A percentile compares a stretch with the other conserved stretches of the same genome.
Conservation (phyloP, 2,797 vertebrate genomes). For the Molothrus aeneus region DNA sequence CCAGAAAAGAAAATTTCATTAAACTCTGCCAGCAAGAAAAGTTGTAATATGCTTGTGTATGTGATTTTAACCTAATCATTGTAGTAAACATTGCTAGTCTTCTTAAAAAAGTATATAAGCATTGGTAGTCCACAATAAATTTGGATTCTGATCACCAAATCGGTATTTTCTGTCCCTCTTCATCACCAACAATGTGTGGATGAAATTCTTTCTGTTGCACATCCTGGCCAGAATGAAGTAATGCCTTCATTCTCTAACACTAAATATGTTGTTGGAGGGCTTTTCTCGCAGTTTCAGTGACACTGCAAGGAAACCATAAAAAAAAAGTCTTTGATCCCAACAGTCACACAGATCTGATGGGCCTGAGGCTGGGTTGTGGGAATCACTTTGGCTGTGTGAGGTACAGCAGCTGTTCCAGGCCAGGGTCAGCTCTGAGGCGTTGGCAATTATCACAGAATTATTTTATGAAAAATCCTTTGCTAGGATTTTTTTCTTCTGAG, state of each 20-base stretch:
- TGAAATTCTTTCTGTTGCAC: neutral
- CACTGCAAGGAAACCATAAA: neutral
- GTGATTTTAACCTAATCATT: too few relatives aligned
- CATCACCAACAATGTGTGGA: neutral
- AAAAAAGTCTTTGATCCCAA: neutral
- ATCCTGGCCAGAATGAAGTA: neutral
- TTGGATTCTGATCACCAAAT: too few relatives aligned
- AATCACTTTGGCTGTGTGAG: neutral
- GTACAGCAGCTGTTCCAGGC: neutral
- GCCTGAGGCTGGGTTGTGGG: neutral
- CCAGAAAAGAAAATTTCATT: too few relatives aligned
- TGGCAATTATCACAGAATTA: neutral
- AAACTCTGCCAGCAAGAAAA: too few relatives aligned
- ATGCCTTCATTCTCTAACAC: neutral
- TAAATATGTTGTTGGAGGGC: neutral
- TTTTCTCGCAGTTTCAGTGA: neutral
- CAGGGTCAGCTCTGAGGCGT: neutral
- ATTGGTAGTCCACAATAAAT: too few relatives aligned
- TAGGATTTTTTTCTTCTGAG: too few relatives aligned
- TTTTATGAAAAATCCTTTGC: too few relatives aligned
- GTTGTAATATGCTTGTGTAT: too few relatives aligned
- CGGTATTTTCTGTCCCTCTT: too few relatives aligned
- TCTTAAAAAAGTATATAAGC: too few relatives aligned
- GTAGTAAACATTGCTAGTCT: too few relatives aligned
- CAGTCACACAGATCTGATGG: neutral